Base-by-base conservation (phyloP, 2,113 vertebrate species). In the Lasiurus cinereus region DNA sequence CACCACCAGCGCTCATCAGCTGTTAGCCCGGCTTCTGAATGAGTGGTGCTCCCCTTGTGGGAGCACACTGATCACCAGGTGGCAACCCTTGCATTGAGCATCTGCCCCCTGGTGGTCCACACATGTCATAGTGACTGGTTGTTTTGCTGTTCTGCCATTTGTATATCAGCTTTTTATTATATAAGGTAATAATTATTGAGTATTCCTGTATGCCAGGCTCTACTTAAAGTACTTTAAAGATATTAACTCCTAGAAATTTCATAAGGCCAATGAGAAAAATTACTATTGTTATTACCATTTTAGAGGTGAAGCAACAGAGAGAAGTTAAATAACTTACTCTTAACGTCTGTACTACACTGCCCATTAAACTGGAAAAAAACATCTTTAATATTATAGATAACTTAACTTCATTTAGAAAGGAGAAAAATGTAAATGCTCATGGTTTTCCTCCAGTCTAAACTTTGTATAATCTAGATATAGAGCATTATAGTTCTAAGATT, bases 381-480 rank as follows among this genome's bases (percentile, higher is more conserved):
- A 46, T 67, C 29, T 89, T 94, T 22, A 67, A 21, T 18, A 66
- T 73, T 87, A 48, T 31, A 64, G 83, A 74, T 70, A 91, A 91
- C 6, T 64, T 33, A 50, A 52, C 76, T 67, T 13, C 6, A 62
- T 50, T 79, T 83, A 78, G 39, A 76, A 95, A 54, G 59, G 8
- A 46, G 6, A 82, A 64, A 36, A 33, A n/a, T 52, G 73, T 62
- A 85, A 85, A 82, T 59, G 3, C 36, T 66, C 4, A 3, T 39
- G 10, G 1, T 56, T 87, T 89, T 67, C 14, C 21, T 39, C 13
- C 56, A 50, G 10, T 74, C 8, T 80, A 88, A 36, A 56, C 1
- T 12, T 72, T 73, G 6, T 83, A 14, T 4, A 24, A 0, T 59
- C 2, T 9, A 39, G 11, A 24, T 33, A 86, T 1, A 77, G 14